These are phyloP conservation scores for Syndactyla subalaris DNA, from an alignment of 2,797 vertebrate genomes.

Conservation along the genomic window DNA sequence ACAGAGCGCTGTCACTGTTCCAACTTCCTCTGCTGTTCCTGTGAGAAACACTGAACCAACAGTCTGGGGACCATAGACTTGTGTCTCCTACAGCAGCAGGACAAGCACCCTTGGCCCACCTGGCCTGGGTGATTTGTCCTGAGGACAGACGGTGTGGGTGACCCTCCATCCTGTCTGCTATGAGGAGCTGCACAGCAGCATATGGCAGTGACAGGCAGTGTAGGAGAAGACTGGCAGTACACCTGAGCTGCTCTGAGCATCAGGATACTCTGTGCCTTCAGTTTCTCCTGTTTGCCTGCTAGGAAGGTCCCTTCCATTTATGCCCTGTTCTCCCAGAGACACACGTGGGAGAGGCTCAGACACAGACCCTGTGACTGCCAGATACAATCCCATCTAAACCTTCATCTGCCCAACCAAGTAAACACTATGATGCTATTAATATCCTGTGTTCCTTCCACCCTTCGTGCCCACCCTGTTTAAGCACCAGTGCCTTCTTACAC, in stretches of 20 bases:
- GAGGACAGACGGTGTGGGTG: background rate
- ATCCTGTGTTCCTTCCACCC: background rate
- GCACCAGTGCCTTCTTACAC: background rate
- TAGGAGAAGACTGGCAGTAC: background rate
- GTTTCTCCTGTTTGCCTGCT: background rate
- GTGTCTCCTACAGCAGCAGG: background rate
- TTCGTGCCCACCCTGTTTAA: background rate
- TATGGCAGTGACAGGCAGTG: background rate
- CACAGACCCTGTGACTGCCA: background rate
- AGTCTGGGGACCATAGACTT: background rate
- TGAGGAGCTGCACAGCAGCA: background rate
- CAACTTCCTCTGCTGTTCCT: background rate
- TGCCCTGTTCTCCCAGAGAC: background rate
- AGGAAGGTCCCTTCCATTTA: background rate
- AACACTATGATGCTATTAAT: background rate
- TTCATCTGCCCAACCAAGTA: background rate
- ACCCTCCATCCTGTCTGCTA: background rate
- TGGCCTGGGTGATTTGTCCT: background rate
- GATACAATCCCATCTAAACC: background rate
- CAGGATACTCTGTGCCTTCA: background rate
- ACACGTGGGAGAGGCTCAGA: fast-evolving
- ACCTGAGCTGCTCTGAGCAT: background rate
- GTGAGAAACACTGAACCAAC: background rate
- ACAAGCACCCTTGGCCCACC: background rate
- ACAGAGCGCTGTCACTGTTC: background rate